Percentiles rank a stretch among this genome's conserved stretches.
These are phyloP conservation scores for Microctenopoma steveboyesi DNA, from an alignment of 2,797 vertebrate species.

Conservation along the genomic window DNA sequence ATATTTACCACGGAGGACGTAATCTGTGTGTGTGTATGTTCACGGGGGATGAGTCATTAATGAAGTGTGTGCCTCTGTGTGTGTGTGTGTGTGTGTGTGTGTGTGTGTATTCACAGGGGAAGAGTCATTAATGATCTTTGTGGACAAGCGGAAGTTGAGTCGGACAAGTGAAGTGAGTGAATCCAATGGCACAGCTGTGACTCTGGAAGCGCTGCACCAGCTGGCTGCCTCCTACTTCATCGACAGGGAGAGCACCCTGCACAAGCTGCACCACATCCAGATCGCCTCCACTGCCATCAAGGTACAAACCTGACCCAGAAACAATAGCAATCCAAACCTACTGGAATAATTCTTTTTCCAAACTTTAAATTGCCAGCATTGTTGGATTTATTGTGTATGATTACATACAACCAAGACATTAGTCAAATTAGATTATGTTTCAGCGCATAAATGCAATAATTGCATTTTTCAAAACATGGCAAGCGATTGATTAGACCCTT, in stretches of 20 bases:
- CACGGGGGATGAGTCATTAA: slow-evolving; percentile 16
- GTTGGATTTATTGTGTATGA: neutral
- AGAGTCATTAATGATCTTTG: slow-evolving; percentile 98
- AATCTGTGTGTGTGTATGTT: neutral
- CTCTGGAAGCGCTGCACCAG: slow-evolving; percentile 93
- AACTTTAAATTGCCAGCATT: slow-evolving; percentile 1
- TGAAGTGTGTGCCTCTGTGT: neutral
- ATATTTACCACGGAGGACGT: slow-evolving; percentile 13
- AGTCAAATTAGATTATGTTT: slow-evolving; percentile 24
- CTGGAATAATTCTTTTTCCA: neutral
- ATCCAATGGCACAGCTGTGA: slow-evolving; percentile 89
- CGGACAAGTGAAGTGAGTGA: slow-evolving; percentile 87
- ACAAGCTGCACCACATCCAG: slow-evolving; percentile 95
- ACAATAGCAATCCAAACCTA: neutral
- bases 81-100: neutral
- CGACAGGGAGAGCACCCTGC: slow-evolving; percentile 94
- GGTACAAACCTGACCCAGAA: slow-evolving; percentile 82
- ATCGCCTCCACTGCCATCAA: slow-evolving; percentile 97
- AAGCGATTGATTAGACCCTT: slow-evolving; percentile 35
- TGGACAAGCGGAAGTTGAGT: slow-evolving; percentile 97
- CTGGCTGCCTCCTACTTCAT: slow-evolving; percentile 98
- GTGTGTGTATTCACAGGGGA: slow-evolving; percentile 84
- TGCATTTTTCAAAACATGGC: slow-evolving; percentile 25
- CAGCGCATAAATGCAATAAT: slow-evolving; percentile 12
- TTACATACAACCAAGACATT: neutral